Evolutionary conservation across 2,888 invertebrate species (phyloP), one percentile per base, ranked within the genome.

Genomic region (Epiblema foenella): DNA sequence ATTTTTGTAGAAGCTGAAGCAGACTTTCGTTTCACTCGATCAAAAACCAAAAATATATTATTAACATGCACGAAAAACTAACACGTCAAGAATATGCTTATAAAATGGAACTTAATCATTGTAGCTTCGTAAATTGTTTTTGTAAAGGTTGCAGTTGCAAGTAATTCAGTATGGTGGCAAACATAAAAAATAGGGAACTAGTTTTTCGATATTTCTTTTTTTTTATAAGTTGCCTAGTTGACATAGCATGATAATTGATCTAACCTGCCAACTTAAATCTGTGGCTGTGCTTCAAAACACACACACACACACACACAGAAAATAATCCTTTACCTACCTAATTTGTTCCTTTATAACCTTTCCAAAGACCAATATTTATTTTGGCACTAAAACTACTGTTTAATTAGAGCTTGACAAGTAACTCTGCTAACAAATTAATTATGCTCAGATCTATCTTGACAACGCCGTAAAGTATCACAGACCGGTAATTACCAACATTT

Each of bases 401-500:
- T 39, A 29, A n/a, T 56, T 56, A 56, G 42, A 20, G 20, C 42
- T 49, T 17, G 29, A 18, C 29, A 29, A 59, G 4, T 62, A 10
- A 24, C 29, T 33, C 33, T 7, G 33, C 33, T 2, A 24, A 4
- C 59, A 24, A n/a, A 39, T 51, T 37, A 52, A 37, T 42, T 52
- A 18, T 15, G 54, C 18, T 24, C 59, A 60, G 24, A 60, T n/a
- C 39, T 24, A 54, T 42, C 58, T 58, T 52, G 65, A 70, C 69
- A 69, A 42, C 52, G 51, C 54, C 20, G 52, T 64, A 60, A 60
- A 60, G 29, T 60, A 60, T 60, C 39, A 49, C 18, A 39, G 37
- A 33, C 11, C 12, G 17, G 63, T 64, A 54, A 64, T 64, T 52
- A 63, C 49, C 24, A 54, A 64, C 54, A 54, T 64, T 64, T 54